Evolutionary conservation across 1,140 invertebrate genomes (phyloP), one percentile per base, ranked within the genome.

Genomic region (Sitobion miscanthi): DNA sequence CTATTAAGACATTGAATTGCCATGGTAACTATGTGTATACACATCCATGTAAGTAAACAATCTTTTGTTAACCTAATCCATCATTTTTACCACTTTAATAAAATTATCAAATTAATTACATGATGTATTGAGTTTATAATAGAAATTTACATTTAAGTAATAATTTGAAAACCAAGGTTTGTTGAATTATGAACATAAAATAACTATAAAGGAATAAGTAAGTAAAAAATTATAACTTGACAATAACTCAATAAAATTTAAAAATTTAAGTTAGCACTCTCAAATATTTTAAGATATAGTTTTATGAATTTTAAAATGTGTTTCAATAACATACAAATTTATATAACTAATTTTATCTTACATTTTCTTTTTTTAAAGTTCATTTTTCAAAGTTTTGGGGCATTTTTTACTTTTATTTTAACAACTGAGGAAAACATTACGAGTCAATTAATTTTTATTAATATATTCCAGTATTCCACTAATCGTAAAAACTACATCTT

Each of bases 1-100:
- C 35, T 8, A 93, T 52, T 45, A 83, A 54, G 69, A 85, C 25
- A 93, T 86, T 52, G 11, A 1, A 93, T 93, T 93, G 47, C 82
- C 52, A 93, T 93, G 35, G 91, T 45, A 2, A 86, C 91, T 42
- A 1, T 83, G 35, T 86, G 42, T 35, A 38, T 6, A 85, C 25
- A 93, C 35, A 69, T 69, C 20, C 6, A n/a, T 8, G 30, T 6
- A 90, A 62, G 17, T 20, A 21, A 57, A 90, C 4, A 25, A 90
- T 90, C 20, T n/a, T 62, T 89, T 54, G n/a, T 87, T 49, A 49
- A 87, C 45, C 25, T 88, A 88, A 88, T 52, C 17, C 20, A 90
- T 90, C 11, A 42, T 42, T 5, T 90, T 62, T 17, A 17, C 23
- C 1, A 90, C 14, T 21, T 30, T 11, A 57, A 25, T 45, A 62